phyloP scores from a whole-genome alignment of 1,140 invertebrate species.

The Melanaphis sacchari region DNA sequence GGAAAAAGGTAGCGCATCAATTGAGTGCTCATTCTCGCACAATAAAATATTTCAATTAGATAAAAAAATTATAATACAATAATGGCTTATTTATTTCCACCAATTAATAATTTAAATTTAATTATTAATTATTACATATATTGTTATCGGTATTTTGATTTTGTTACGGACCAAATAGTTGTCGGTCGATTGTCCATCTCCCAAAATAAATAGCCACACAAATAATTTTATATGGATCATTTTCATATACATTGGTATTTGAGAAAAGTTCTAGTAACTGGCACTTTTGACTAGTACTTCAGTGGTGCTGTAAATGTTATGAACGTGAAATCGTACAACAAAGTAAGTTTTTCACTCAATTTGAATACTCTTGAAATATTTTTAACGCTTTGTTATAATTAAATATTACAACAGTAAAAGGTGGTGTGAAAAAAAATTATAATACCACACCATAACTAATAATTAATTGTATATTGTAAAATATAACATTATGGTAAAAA shows the following conservation, averaged over 20 bases:
- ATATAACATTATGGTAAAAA: neutral
- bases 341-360: neutral
- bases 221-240: neutral
- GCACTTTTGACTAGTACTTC: neutral
- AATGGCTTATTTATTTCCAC: too few relatives aligned
- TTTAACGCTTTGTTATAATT: neutral
- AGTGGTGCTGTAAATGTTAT: neutral
- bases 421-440: neutral
- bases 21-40: too few relatives aligned
- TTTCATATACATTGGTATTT: neutral
- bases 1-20: too few relatives aligned
- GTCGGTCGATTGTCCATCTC: too few relatives aligned
- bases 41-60: too few relatives aligned
- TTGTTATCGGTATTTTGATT: too few relatives aligned
- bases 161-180: too few relatives aligned
- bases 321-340: neutral
- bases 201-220: neutral
- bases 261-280: neutral
- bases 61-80: too few relatives aligned
- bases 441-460: neutral
- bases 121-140: too few relatives aligned
- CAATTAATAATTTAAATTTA: too few relatives aligned
- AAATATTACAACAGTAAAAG: neutral
- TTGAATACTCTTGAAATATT: neutral
- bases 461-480: neutral